phyloP scores from a whole-genome alignment of 2,113 vertebrate genomes.

The Colaptes auratus region DNA sequence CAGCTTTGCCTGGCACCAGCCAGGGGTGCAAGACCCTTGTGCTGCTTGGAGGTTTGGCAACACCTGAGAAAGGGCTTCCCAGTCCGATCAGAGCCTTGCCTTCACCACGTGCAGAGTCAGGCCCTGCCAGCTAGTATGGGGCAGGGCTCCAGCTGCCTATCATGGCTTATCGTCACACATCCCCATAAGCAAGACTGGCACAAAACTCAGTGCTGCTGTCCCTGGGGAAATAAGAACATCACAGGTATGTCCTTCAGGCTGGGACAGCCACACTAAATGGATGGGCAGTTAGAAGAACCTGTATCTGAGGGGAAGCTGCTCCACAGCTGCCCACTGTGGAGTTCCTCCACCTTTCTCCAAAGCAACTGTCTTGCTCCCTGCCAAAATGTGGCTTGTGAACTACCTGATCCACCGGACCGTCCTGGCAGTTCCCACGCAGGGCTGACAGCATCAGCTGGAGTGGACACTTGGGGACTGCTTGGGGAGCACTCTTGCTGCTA shows the following conservation, averaged over 20 bases:
- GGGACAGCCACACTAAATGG: background rate
- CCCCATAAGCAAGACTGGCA: background rate
- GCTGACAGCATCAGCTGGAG: background rate
- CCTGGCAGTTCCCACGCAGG: background rate
- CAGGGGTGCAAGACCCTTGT: no score
- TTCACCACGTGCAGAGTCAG: fast-evolving
- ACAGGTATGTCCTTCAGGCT: background rate
- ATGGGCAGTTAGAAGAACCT: background rate
- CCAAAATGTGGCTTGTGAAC: background rate
- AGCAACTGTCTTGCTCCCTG: background rate
- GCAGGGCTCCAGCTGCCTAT: background rate
- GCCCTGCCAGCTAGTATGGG: background rate
- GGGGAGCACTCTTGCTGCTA: conserved; percentile 31
- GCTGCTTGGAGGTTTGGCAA: background rate
- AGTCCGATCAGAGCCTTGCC: background rate
- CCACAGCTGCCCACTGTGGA: fast-evolving
- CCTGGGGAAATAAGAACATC: background rate
- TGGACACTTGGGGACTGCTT: background rate
- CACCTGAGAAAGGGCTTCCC: background rate
- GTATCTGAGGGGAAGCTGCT: background rate
- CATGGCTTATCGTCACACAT: background rate
- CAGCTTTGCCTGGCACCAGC: background rate
- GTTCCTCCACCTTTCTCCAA: background rate
- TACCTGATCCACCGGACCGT: background rate
- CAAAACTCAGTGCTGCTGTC: background rate